Base-by-base conservation (phyloP, 2,113 vertebrate species). In the Ivindomyrus marchei region DNA sequence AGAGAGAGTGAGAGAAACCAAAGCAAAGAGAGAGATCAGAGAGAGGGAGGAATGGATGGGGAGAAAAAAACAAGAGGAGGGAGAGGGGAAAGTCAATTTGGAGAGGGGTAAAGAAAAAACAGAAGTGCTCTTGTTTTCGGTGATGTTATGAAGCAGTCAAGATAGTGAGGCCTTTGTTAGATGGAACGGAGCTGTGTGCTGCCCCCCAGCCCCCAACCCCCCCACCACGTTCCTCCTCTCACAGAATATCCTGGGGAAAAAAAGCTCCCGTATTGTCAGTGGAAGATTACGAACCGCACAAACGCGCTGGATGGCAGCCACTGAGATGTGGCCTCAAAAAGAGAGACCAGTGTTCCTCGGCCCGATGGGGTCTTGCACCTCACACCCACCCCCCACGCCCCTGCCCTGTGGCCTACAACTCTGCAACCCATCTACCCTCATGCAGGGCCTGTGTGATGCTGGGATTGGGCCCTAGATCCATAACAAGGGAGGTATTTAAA, bases 121-220 rank as follows among this genome's bases (percentile, higher is more conserved):
- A 91, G 87, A 92, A 92, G 91, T 77, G 53, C 53, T 91, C 88
- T 92, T 92, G 91, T 92, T 92, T 88, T 90, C 90, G 36, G 58
- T 74, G 90, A 77, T 89, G 56, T 92, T 88, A 90, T 88, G 89
- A 92, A 49, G 90, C 77, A 80, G 50, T 90, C 17, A 52, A 88
- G 85, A 92, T 89, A 91, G 58, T 47, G 88, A 89, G 70, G 87
- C 85, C 91, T 91, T 92, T 92, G 88, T 91, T 91, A 49, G 91
- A 11, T 36, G 47, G 66, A 50, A 62, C 45, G 21, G 84, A 77
- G 89, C 47, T 91, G 89, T 49, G 56, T 36, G 47, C 50, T 50
- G 46, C 87, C 70, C 89, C 66, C 83, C 56, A 21, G 15, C 85
- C 83, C 8, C n/a, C 31, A 50, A 10, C 50, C 31, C 85, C 87